A percentile compares a stretch with the other conserved stretches of the same genome.
phyloP scores from a whole-genome alignment of 2,888 invertebrate species.

The Drosophila paramelanica region DNA sequence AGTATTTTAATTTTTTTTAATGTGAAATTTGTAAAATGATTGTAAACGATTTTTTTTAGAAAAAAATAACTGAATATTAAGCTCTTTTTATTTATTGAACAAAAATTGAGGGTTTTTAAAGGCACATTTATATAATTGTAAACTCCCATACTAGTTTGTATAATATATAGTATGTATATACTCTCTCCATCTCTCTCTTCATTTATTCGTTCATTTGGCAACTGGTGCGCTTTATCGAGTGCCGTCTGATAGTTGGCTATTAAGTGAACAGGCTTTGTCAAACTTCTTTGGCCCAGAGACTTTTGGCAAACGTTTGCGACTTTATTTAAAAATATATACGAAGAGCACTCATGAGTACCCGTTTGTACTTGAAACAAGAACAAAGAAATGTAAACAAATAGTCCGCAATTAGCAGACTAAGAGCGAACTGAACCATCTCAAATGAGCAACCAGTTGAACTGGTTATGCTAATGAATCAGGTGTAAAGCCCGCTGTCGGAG shows the following conservation, averaged over 20 bases:
- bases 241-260: slow-evolving; percentile 1
- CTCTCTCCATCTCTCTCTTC: too few species aligned
- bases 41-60: too few species aligned
- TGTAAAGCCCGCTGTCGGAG: slow-evolving; percentile 22
- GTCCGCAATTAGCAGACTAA: slow-evolving; percentile 45
- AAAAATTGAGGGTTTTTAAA: too few species aligned
- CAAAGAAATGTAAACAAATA: slow-evolving; percentile 43
- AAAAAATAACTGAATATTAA: too few species aligned
- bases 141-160: too few species aligned
- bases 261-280: background rate
- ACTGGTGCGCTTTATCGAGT: background rate
- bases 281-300: background rate
- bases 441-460: slow-evolving; percentile 61
- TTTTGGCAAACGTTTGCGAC: background rate
- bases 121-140: too few species aligned
- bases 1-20: too few species aligned
- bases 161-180: too few species aligned
- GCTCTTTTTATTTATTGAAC: too few species aligned
- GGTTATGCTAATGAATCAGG: slow-evolving; percentile 79
- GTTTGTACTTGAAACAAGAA: background rate
- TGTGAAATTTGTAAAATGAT: too few species aligned
- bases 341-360: too few species aligned
- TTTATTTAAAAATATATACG: background rate
- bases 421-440: slow-evolving; percentile 13
- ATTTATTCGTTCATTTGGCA: background rate